Evolutionary conservation across 37 sponge, comb jelly and placozoan species (phyloP).

Genomic region (Chondrilla cf. caribensis): DNA sequence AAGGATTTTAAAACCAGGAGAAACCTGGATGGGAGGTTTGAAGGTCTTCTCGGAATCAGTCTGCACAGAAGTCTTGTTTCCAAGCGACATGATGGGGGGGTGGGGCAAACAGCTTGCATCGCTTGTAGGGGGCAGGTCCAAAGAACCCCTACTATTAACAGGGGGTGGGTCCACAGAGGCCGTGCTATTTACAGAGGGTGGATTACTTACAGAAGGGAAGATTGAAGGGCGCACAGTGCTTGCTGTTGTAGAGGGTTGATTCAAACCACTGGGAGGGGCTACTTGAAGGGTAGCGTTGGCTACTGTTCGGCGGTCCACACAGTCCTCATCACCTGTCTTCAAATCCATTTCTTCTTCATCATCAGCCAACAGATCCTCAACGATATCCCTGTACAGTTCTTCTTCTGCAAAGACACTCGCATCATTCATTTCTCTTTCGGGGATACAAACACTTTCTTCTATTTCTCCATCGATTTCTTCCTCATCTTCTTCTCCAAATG

Average conservation of each 20-base stretch:
- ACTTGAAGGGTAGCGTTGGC: background rate
- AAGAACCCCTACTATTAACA: background rate
- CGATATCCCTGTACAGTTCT: background rate
- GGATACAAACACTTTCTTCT: background rate
- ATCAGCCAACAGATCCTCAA: conserved; percentile 6
- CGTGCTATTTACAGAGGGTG: background rate
- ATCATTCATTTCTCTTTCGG: background rate
- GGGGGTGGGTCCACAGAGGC: background rate
- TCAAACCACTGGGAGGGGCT: background rate
- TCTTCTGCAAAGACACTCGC: background rate
- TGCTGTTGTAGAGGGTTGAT: background rate
- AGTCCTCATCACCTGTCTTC: background rate
- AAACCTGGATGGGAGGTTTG: background rate
- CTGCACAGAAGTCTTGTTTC: background rate
- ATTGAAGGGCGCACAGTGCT: background rate
- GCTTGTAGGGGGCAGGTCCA: background rate
- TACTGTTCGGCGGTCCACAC: background rate
- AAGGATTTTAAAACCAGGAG: conserved; percentile 1
- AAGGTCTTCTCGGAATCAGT: background rate
- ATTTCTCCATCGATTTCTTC: background rate
- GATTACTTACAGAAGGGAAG: too few relatives aligned
- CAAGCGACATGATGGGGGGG: background rate
- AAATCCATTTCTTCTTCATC: background rate
- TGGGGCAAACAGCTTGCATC: background rate
- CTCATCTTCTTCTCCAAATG: conserved; percentile 37